Evolutionary conservation across 2,797 vertebrate species (phyloP), one percentile per base, ranked within the genome.

Genomic region (Acanthopagrus latus): DNA sequence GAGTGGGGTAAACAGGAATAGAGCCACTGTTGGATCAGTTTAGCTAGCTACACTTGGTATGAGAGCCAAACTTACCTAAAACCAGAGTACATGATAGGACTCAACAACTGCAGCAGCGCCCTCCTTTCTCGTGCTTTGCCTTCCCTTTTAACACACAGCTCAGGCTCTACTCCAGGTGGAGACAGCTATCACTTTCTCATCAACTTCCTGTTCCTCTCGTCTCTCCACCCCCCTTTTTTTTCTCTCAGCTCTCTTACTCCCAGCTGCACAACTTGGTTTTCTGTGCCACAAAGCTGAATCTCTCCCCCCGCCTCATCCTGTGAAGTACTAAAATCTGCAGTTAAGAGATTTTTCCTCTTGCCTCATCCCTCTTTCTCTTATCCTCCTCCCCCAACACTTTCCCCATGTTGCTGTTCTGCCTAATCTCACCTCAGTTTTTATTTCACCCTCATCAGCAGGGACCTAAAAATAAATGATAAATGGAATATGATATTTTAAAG

Each of bases 391-490:
- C 51, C 43, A 71, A 76, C 80, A 44, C 69, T 80, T 88, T 71
- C 82, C 81, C 86, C 72, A 33, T 92, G 90, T 94, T 95, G 91
- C 92, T 86, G 89, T 86, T 91, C 93, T 89, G 86, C 88, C 85
- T 93, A 93, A 92, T 95, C 93, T 95, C 91, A 92, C 93, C 94
- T 93, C 93, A 94, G 95, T 95, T 96, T 96, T 95, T 94, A 95
- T 95, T 96, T 95, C 94, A 86, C 90, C 92, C 87, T 95, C 94
- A 94, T 95, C 95, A 94, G 94, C 92, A 92, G 91, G 91, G 92
- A 94, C 93, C 95, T 96, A 96, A 96, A 96, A 95, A 96, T 96
- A 96, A 95, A 94, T 96, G 95, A 96, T 95, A 85, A 96, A 96
- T 96, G 95, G 93, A 95, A 95, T 94, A 94, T 93, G 94, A 95